Conservation (phyloP, 2,888 invertebrate genomes). For the Plebejus melissa region DNA sequence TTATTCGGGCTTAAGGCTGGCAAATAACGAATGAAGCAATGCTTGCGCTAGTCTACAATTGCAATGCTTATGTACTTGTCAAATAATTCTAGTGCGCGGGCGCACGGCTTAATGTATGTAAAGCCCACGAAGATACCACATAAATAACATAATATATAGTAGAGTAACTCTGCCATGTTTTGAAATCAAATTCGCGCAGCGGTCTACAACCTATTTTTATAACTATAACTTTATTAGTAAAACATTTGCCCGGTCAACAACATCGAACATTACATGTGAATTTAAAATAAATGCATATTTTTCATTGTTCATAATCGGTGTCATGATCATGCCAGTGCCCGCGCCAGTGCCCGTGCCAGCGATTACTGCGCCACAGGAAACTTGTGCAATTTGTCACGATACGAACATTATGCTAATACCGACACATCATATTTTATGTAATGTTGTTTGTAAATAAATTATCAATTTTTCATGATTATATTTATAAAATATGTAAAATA, state of each 20-base stretch:
- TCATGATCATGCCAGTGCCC: not conserved
- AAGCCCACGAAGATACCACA: not conserved
- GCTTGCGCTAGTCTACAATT: not conserved
- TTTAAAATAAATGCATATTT: not conserved
- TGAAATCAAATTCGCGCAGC: not conserved
- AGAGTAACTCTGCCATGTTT: not conserved
- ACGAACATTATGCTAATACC: constrained; percentile 1
- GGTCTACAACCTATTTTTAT: not conserved
- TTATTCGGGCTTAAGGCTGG: too few species aligned
- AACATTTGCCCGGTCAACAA: too few species aligned
- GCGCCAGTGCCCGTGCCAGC: not conserved
- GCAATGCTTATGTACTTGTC: not conserved
- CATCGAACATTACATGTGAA: not conserved
- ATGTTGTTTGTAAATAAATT: not conserved
- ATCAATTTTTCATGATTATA: too few species aligned
- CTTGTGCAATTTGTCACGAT: constrained; percentile 2
- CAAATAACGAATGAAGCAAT: not conserved
- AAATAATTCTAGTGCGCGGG: not conserved
- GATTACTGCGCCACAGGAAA: not conserved
- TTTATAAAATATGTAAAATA: too few species aligned
- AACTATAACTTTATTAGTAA: not conserved
- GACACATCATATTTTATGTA: not conserved
- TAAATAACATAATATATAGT: not conserved
- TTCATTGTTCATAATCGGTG: not conserved
- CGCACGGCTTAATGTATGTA: not conserved